Evolutionary conservation across 2,797 vertebrate species (phyloP).

Genomic region (Rhyacichthys aspro): DNA sequence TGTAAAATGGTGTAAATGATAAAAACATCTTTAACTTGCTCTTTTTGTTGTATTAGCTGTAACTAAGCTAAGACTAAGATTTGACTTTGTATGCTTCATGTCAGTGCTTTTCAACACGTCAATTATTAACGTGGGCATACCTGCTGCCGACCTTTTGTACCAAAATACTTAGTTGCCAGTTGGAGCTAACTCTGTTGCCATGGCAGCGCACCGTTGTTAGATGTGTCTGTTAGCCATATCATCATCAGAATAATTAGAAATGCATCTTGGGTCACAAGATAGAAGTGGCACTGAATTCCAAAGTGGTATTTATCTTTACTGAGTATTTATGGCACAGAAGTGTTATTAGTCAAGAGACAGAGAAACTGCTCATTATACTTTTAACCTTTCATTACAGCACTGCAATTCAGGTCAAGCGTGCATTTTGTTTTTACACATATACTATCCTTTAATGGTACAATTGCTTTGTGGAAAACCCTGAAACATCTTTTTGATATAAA

Average conservation of each 20-base stretch:
- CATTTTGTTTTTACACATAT: too few species aligned
- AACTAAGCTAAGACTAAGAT: conserved; percentile 59
- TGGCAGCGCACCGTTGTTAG: conserved; percentile 61
- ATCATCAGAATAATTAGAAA: conserved; percentile 57
- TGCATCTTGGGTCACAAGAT: conserved; percentile 35
- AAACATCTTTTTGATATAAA: conserved; percentile 9
- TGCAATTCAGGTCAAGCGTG: neutral
- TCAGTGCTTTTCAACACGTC: conserved; percentile 61
- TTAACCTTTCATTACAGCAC: neutral
- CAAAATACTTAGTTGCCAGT: conserved; percentile 83
- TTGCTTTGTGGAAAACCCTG: too few species aligned
- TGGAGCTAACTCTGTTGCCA: conserved; percentile 75
- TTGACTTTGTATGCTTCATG: conserved; percentile 48
- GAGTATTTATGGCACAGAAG: conserved; percentile 4
- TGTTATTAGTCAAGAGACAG: neutral
- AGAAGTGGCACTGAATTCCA: conserved; percentile 29
- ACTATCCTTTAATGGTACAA: too few species aligned
- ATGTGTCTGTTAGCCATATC: conserved; percentile 45
- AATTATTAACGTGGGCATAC: conserved; percentile 81
- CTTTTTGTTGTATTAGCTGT: conserved; percentile 34
- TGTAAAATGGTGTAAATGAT: too few species aligned
- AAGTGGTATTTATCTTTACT: conserved; percentile 17
- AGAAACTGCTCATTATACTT: conserved; percentile 10
- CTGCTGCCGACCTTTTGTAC: conserved; percentile 78
- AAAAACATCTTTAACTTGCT: conserved; percentile 18